Evolutionary conservation across 2,888 invertebrate species (phyloP).

Genomic region (Parnassius apollo): DNA sequence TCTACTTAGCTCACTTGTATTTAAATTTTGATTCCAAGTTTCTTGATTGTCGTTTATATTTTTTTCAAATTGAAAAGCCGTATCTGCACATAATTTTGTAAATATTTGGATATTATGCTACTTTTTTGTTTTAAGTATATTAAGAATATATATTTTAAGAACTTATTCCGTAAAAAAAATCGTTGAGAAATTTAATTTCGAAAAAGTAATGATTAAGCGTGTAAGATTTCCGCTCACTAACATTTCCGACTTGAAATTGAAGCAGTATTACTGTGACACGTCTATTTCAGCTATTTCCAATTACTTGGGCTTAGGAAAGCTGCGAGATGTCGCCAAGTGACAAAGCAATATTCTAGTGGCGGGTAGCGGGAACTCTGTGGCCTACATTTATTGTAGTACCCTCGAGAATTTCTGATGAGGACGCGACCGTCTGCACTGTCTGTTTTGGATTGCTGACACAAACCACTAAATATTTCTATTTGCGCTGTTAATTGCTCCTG

Average conservation of each 20-base stretch:
- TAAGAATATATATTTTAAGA: too few species aligned
- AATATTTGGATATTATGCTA: too few species aligned
- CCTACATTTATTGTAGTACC: slow-evolving; percentile 76
- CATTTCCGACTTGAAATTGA: slow-evolving; percentile 26
- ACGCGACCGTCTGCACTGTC: slow-evolving; percentile 62
- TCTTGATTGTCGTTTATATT: too few species aligned
- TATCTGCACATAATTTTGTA: too few species aligned
- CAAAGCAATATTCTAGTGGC: slow-evolving; percentile 76
- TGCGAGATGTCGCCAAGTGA: slow-evolving; percentile 76
- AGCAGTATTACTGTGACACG: slow-evolving; percentile 59
- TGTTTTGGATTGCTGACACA: slow-evolving; percentile 63
- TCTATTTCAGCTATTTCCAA: slow-evolving; percentile 81
- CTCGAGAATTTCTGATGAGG: slow-evolving; percentile 75
- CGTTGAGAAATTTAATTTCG: neutral
- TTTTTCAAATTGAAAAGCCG: too few species aligned
- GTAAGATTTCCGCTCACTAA: slow-evolving; percentile 17
- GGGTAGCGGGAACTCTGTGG: slow-evolving; percentile 69
- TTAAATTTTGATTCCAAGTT: too few species aligned
- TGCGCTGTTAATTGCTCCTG: slow-evolving; percentile 24
- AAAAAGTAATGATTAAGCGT: slow-evolving; percentile 6
- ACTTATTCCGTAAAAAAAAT: too few species aligned
- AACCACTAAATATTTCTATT: slow-evolving; percentile 62
- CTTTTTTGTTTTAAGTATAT: too few species aligned
- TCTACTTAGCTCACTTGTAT: too few species aligned
- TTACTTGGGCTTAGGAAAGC: slow-evolving; percentile 77